Percentiles rank a stretch among this genome's conserved stretches.
These are phyloP conservation scores for Polydrusus tereticollis DNA, from an alignment of 2,888 invertebrate species.

Conservation along the genomic window DNA sequence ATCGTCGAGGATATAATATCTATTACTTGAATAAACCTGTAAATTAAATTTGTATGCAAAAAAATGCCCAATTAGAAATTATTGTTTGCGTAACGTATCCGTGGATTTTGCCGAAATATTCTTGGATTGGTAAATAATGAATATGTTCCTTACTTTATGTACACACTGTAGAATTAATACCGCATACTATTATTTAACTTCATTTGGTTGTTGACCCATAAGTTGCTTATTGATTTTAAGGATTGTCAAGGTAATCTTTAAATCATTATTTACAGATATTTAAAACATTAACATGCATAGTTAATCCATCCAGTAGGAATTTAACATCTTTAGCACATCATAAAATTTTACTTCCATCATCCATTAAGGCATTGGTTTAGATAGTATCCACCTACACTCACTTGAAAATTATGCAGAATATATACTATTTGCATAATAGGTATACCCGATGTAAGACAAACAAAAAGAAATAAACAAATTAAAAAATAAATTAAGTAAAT, in stretches of 20 bases:
- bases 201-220: too few relatives aligned
- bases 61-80: too few relatives aligned
- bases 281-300: background rate
- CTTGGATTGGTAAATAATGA: too few relatives aligned
- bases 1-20: too few relatives aligned
- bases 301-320: conserved; percentile 11
- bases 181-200: too few relatives aligned
- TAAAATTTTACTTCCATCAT: conserved; percentile 11
- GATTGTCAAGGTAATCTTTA: background rate
- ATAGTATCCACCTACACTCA: conserved; percentile 26
- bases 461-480: conserved; percentile 32
- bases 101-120: too few relatives aligned
- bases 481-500: conserved; percentile 38
- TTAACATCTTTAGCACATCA: conserved; percentile 16
- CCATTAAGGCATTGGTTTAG: conserved; percentile 20
- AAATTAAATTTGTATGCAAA: too few relatives aligned
- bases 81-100: too few relatives aligned
- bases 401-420: conserved; percentile 1
- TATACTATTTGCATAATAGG: conserved; percentile 26
- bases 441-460: conserved; percentile 7
- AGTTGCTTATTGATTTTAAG: background rate
- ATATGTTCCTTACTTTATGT: too few relatives aligned
- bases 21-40: too few relatives aligned
- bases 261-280: background rate
- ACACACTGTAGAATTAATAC: too few relatives aligned